Conservation (phyloP, 2,888 invertebrate genomes). For the Anagyrus pseudococci region DNA sequence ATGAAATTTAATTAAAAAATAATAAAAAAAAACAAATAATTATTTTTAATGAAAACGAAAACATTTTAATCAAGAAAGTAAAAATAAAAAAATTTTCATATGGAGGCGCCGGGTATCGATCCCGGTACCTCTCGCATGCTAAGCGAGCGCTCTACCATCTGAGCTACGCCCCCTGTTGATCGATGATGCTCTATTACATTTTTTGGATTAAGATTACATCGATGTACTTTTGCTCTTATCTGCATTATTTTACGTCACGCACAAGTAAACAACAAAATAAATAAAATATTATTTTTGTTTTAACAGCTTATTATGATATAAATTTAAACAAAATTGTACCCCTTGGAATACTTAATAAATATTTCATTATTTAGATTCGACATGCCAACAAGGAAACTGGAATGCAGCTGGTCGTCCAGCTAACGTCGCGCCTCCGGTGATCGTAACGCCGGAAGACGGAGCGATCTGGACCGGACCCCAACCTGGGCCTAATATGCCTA, state of each 20-base stretch:
- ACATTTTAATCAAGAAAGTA: too few species aligned
- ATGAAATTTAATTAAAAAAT: too few species aligned
- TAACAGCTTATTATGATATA: not conserved
- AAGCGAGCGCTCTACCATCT: slow-evolving; percentile 61
- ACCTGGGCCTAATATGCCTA: slow-evolving; percentile 73
- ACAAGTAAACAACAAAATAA: not conserved
- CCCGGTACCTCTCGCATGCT: slow-evolving; percentile 61
- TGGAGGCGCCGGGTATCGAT: slow-evolving; percentile 59
- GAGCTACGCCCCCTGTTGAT: slow-evolving; percentile 56
- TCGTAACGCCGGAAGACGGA: slow-evolving; percentile 66
- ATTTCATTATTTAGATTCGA: slow-evolving; percentile 38
- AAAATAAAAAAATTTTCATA: slow-evolving; percentile 38
- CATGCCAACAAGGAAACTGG: slow-evolving; percentile 42
- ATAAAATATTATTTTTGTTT: not conserved
- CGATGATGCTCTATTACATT: not conserved
- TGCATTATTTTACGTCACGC: not conserved
- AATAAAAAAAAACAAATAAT: too few species aligned
- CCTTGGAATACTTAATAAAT: not conserved
- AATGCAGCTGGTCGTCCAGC: slow-evolving; percentile 53
- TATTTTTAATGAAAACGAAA: too few species aligned
- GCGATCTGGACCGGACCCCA: slow-evolving; percentile 62
- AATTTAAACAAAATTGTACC: not conserved
- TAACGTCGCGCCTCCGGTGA: slow-evolving; percentile 65
- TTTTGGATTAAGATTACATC: too few species aligned
- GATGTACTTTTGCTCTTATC: too few species aligned